A percentile compares a stretch with the other conserved stretches of the same genome.
phyloP scores from a whole-genome alignment of 2,113 vertebrate genomes.

The Elaphurus davidianus region DNA sequence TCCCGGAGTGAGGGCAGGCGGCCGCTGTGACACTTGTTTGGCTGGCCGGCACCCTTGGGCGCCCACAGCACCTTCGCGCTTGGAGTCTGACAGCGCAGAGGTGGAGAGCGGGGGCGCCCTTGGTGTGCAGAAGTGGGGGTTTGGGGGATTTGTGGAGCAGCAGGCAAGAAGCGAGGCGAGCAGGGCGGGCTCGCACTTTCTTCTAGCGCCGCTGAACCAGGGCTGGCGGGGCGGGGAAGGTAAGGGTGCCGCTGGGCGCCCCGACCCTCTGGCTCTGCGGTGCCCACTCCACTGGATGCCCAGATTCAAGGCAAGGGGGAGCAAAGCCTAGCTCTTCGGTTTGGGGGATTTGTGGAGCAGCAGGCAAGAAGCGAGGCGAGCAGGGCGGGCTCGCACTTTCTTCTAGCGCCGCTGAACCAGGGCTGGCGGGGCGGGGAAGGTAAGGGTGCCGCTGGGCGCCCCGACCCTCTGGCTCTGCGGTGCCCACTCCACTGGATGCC shows the following conservation, averaged over 20 bases:
- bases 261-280: background rate
- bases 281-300: background rate
- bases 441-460: background rate
- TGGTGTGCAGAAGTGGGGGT: background rate
- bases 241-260: background rate
- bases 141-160: background rate
- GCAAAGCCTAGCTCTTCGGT: background rate
- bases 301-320: background rate
- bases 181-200: background rate
- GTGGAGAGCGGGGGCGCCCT: background rate
- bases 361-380: background rate
- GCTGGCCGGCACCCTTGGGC: background rate
- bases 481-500: background rate
- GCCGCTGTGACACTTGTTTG: background rate
- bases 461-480: background rate
- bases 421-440: background rate
- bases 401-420: background rate
- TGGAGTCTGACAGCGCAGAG: slow-evolving; percentile 6
- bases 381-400: background rate
- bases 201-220: background rate
- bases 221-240: background rate
- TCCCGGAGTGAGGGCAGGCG: background rate
- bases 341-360: background rate
- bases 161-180: background rate
- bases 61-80: background rate